Percentiles rank a stretch among this genome's conserved stretches.
Evolutionary conservation across 2,797 vertebrate genomes (phyloP).

Genomic region (Coregonus ussuriensis): DNA sequence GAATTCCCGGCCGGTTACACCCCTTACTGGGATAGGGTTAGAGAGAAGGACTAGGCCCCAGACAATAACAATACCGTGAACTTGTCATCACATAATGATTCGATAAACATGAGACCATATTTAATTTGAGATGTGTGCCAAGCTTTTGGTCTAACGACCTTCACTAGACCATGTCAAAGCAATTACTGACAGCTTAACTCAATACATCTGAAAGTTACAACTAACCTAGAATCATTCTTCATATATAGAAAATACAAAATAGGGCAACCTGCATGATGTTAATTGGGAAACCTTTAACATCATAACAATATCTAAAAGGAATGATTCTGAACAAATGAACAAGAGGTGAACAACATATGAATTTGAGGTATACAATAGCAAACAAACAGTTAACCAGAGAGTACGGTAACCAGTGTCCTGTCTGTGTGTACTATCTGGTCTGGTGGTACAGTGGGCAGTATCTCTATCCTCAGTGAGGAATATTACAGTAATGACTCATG

Average conservation of each 20-base stretch:
- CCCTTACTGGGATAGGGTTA: not conserved
- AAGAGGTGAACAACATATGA: too few species aligned
- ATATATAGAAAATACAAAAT: too few species aligned
- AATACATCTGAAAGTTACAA: not conserved
- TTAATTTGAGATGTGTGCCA: not conserved
- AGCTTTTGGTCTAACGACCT: not conserved
- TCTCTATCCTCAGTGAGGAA: not conserved
- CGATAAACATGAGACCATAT: not conserved
- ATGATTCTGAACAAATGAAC: too few species aligned
- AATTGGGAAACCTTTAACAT: too few species aligned
- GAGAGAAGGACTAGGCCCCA: too few species aligned
- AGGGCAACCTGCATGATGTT: too few species aligned
- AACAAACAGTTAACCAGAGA: too few species aligned
- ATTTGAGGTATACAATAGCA: too few species aligned
- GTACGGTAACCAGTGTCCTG: too few species aligned
- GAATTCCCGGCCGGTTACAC: not conserved
- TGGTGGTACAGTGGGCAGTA: not conserved
- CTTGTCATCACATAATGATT: not conserved
- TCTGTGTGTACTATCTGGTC: not conserved
- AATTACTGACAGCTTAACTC: not conserved
- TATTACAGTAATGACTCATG: not conserved
- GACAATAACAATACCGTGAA: not conserved
- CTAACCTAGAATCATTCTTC: too few species aligned
- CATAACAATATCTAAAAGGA: too few species aligned
- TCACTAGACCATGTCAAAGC: not conserved